Evolutionary conservation across 2,113 vertebrate genomes (phyloP).

Genomic region (Lamprotornis superbus): DNA sequence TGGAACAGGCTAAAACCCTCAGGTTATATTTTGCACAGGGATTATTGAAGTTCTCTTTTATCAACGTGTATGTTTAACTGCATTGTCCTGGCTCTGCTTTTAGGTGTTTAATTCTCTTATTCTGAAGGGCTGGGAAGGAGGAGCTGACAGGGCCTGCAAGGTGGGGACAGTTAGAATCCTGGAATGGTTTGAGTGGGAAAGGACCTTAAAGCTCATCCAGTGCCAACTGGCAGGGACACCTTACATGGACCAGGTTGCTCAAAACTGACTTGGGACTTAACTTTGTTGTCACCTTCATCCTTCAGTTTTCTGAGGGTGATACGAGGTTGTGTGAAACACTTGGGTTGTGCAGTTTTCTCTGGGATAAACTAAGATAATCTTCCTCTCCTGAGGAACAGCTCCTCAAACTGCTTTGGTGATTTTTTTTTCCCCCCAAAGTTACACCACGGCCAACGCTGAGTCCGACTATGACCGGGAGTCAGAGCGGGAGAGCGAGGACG

Average conservation of each 20-base stretch:
- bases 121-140: neutral
- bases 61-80: accelerated
- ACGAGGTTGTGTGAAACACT: accelerated
- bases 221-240: neutral
- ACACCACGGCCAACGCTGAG: conserved; percentile 90
- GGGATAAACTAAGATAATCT: neutral
- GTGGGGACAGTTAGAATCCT: neutral
- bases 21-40: neutral
- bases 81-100: neutral
- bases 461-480: conserved; percentile 90
- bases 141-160: accelerated
- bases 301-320: neutral
- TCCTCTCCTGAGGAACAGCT: neutral
- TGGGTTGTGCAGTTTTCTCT: no score
- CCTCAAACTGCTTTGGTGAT: neutral
- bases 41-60: neutral
- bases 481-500: conserved; percentile 81
- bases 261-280: neutral
- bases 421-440: conserved; percentile 58
- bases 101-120: neutral
- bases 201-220: neutral
- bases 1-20: neutral
- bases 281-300: neutral
- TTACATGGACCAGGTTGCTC: neutral
- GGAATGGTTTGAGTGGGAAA: neutral